Base-by-base conservation (phyloP, 1,140 invertebrate species). In the Dreissena polymorpha region DNA sequence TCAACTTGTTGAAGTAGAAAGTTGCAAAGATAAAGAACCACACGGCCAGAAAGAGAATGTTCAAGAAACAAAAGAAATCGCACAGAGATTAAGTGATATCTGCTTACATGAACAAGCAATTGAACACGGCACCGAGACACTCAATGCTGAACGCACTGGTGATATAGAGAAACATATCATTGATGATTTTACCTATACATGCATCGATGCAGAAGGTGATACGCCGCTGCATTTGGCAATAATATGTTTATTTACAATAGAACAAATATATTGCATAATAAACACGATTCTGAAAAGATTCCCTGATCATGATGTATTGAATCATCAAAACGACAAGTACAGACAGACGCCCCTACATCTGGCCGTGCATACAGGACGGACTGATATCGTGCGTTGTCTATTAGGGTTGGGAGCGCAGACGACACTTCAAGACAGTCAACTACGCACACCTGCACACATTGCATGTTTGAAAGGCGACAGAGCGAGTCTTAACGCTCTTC, bases 261-360 rank as follows among this genome's bases (percentile, higher is more conserved):
- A 39, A 39, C 29, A 84, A 25, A 53, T 87, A 1, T 39, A 70
- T 21, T 70, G 84, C 10, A 77, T 89, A 13, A 85, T 87, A 13
- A 53, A 84, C 12, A 84, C 84, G 18, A 85, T 90, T 39, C 88
- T 91, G 51, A 71, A 76, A 0, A 27, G 84, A 29, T 88, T 86
- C 16, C 84, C 81, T n/a, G n/a, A 76, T 53, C 60, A 29, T 13
- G 68, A 87, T 7, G 86, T 77, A 71, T 39, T 89, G 51, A 89
- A 88, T 73, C 72, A 88, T 8, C 84, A 88, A 60, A 91, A 91
- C 74, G 84, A 86, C 57, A 79, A 39, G 39, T 39, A 91, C 5
- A 70, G 83, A 29, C 90, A 94, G 92, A 95, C 96, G 0, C 94
- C 96, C 0, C 90, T 97, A 10, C 96, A 97, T 92, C 90, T 97